Evolutionary conservation across 1,140 invertebrate genomes (phyloP).

Genomic region (Helicoverpa zea): DNA sequence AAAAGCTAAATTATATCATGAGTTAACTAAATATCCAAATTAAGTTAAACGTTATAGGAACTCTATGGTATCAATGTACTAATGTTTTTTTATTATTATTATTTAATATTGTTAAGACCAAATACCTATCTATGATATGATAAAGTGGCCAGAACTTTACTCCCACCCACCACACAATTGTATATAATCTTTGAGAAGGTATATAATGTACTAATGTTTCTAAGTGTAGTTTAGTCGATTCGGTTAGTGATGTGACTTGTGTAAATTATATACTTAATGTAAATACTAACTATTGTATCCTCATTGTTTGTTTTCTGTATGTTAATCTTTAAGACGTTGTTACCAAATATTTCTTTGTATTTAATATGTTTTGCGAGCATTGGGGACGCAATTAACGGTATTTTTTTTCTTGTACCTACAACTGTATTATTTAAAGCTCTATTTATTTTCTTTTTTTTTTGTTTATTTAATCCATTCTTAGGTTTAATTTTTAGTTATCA

Average conservation of each 20-base stretch:
- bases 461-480: background rate
- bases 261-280: constrained; percentile 77
- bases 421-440: constrained; percentile 22
- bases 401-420: background rate
- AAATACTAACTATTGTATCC: constrained; percentile 75
- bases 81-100: constrained; percentile 50
- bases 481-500: background rate
- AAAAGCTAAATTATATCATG: constrained; percentile 8
- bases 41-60: constrained; percentile 6
- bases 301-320: constrained; percentile 68
- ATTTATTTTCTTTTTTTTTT: constrained; percentile 22
- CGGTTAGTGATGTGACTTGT: constrained; percentile 78
- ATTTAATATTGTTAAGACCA: constrained; percentile 72
- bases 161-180: constrained; percentile 83
- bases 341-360: constrained; percentile 85
- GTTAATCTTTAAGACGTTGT: constrained; percentile 85
- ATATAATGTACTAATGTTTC: constrained; percentile 57
- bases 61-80: constrained; percentile 36
- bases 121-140: constrained; percentile 69
- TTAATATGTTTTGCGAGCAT: constrained; percentile 59
- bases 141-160: constrained; percentile 81
- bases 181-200: constrained; percentile 71
- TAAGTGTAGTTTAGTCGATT: constrained; percentile 72
- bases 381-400: constrained; percentile 23
- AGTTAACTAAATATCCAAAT: constrained; percentile 33